Percentiles rank a stretch among this genome's conserved stretches.
These are phyloP conservation scores for Ptychoptera albimana DNA, from an alignment of 2,888 invertebrate species.

Conservation along the genomic window DNA sequence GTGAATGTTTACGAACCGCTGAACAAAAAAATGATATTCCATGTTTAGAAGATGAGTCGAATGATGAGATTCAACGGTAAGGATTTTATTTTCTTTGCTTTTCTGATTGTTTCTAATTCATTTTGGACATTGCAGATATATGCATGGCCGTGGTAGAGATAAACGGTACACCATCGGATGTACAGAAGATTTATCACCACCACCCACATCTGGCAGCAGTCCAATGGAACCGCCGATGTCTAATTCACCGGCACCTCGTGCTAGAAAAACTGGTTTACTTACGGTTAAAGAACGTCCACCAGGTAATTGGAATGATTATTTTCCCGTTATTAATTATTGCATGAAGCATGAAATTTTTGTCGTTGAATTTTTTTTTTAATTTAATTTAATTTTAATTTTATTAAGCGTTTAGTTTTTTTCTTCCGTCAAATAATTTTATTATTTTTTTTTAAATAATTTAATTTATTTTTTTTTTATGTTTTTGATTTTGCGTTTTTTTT, in stretches of 20 bases:
- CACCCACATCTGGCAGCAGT: slow-evolving; percentile 28
- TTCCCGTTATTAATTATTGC: slow-evolving; percentile 6
- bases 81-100: neutral
- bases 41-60: slow-evolving; percentile 21
- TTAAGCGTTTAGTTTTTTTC: neutral
- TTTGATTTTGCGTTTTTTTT: slow-evolving; percentile 12
- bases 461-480: slow-evolving; percentile 15
- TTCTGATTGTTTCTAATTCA: slow-evolving; percentile 2
- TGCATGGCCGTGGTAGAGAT: slow-evolving; percentile 55
- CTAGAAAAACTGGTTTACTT: slow-evolving; percentile 64
- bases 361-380: slow-evolving; percentile 11
- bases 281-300: slow-evolving; percentile 79
- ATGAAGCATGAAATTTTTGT: neutral
- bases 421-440: neutral
- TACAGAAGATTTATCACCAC: slow-evolving; percentile 43
- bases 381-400: slow-evolving; percentile 7
- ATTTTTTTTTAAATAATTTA: slow-evolving; percentile 6
- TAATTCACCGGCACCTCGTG: slow-evolving; percentile 33
- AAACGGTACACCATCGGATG: slow-evolving; percentile 68
- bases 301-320: slow-evolving; percentile 37
- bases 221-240: slow-evolving; percentile 22
- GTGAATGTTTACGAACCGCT: slow-evolving; percentile 5
- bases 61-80: slow-evolving; percentile 29
- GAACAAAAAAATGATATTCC: slow-evolving; percentile 3
- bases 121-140: slow-evolving; percentile 39